Base-by-base conservation (phyloP, 2,888 invertebrate genomes). In the Drosophila meridiana region DNA sequence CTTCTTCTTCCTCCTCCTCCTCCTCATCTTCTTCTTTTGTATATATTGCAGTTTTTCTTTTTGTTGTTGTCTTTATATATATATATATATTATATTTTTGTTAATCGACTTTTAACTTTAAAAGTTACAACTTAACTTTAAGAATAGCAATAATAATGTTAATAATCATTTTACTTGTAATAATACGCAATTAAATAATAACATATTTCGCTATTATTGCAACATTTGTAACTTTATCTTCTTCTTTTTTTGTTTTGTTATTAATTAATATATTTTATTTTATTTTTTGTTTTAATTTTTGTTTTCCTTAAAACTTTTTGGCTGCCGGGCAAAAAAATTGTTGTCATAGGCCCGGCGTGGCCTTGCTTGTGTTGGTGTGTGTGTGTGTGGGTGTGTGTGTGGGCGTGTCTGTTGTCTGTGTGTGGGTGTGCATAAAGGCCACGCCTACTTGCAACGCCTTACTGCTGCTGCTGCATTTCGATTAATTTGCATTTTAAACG, bases 201-300 rank as follows among this genome's bases (percentile, higher is more conserved):
- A 89, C 87, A 91, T 87, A 90, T 90, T 89, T 89, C 71, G 86
- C 86, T 90, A 91, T 87, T 83, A 83, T 85, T 91, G 85, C 87
- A 85, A 86, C 82, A 81, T 69, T 74, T 82, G 63, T 69, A 66
- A 70, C 48, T 76, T 73, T 65, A 11, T 11, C 14, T 13, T 30
- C 62, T 67, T 32, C 13, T 28, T 58, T 60, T 36, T 66, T 61
- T 64, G 7, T 36, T 40, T 68, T 65, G 55, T 50, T 38, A 43
- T 57, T 45, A 45, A 45, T 58, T 57, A 43, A 58, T 45, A 43
- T 36, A 45, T 62, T 67, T 68, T 65, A 48, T 50, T 63, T 59
- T 55, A 43, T 60, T 50, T 72, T 66, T 69, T 55, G 48, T 47
- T 47, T 69, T 42, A 75, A 48, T 53, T 79, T 81, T 84, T 71